A percentile compares a stretch with the other conserved stretches of the same genome.
phyloP scores from a whole-genome alignment of 2,113 vertebrate genomes.

The Circaetus cinerascens region DNA sequence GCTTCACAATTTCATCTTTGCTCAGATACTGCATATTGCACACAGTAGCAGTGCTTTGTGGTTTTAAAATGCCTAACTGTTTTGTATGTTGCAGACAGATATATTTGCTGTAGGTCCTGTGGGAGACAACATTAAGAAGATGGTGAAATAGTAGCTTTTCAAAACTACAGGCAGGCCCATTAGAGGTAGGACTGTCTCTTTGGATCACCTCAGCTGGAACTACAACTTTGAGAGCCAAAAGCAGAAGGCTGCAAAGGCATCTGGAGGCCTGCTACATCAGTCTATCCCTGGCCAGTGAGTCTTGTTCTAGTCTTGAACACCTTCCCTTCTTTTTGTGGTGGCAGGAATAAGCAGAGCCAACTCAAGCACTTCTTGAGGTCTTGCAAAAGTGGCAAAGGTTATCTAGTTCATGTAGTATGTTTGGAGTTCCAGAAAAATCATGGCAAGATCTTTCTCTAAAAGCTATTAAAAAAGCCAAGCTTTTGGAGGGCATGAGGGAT shows the following conservation, averaged over 20 bases:
- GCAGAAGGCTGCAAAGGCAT: neutral
- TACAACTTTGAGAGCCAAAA: neutral
- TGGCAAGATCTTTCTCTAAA: neutral
- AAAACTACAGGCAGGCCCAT: neutral
- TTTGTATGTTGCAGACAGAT: neutral
- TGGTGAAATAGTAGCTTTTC: neutral
- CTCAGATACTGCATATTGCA: neutral
- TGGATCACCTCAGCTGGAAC: neutral
- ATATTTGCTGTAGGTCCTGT: neutral
- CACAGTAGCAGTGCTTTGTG: neutral
- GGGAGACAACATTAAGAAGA: neutral
- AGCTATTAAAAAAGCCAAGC: neutral
- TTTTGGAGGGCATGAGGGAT: neutral
- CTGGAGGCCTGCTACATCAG: neutral
- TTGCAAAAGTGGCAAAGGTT: neutral
- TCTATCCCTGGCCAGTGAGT: neutral
- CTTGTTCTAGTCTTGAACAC: neutral
- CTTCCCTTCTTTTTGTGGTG: neutral
- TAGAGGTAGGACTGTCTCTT: neutral
- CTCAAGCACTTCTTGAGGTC: neutral
- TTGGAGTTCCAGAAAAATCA: neutral
- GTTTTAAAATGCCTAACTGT: neutral
- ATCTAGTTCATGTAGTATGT: neutral
- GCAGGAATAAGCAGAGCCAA: neutral
- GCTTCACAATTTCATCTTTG: neutral